Evolutionary conservation across 1,140 invertebrate species (phyloP), one percentile per base, ranked within the genome.

Genomic region (Armadillidium nasatum): DNA sequence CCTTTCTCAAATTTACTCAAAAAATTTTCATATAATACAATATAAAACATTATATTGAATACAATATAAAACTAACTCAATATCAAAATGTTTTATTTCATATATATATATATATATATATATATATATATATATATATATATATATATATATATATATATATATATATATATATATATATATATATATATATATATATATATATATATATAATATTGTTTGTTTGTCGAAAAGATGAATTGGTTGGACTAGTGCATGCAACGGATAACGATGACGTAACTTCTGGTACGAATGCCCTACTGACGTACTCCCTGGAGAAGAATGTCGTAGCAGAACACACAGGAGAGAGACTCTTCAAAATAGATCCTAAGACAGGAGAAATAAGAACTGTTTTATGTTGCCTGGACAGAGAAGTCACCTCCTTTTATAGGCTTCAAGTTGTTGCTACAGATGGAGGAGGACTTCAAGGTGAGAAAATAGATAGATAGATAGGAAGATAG

Each of bases 321-420:
- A 78, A 77, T 7, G 87, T 87, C 7, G 82, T 80, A 7, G 87
- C 88, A 75, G 21, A 81, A 43, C 85, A 87, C 78, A 82, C 80
- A 73, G 46, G 85, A 7, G 67, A 66, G 23, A 69, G 54, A 13
- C 71, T 81, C 22, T 87, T 87, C 78, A 79, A 72, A 44, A 84
- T 87, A 68, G 83, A 87, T 83, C 83, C 84, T 22, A 82, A 84
- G 71, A 84, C 85, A 71, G 87, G 86, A 84, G 72, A 71, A 13
- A 73, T 81, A 22, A 44, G 71, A 11, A 81, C 81, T 11, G 78
- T 76, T 11, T 43, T 81, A 33, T 79, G 76, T 21, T 77, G 76
- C 46, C 66, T 81, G 13, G 81, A 81, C 70, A 15, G 81, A 0
- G 81, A 81, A 67, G 66, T 50, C 10, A 78, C 71, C 0, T 44